These are phyloP conservation scores for Zootoca vivipara DNA, from an alignment of 2,113 vertebrate genomes.

Conservation along the genomic window DNA sequence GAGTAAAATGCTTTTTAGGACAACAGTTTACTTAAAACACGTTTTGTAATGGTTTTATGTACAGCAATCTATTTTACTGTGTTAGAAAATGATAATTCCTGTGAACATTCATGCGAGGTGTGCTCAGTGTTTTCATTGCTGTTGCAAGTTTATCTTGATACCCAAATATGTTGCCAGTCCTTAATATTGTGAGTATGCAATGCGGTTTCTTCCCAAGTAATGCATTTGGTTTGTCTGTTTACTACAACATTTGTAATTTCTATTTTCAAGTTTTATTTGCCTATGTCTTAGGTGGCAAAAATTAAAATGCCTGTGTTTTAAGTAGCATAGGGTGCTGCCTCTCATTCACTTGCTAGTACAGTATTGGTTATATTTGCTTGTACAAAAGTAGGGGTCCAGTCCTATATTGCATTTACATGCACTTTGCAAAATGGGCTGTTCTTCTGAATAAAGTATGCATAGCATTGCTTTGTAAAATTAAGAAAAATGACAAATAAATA, in stretches of 20 bases:
- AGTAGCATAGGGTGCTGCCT: not conserved
- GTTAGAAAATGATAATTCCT: too few species aligned
- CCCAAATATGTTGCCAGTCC: not conserved
- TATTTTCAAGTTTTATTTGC: not conserved
- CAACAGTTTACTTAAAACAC: not conserved
- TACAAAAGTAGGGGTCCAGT: not conserved
- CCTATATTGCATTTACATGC: not conserved
- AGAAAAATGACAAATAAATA: not conserved
- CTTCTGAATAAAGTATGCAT: not conserved
- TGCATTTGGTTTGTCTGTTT: not conserved
- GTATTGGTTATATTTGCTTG: not conserved
- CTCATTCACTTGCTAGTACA: not conserved
- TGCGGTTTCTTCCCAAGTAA: not conserved
- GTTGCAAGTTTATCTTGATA: not conserved
- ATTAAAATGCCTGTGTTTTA: not conserved
- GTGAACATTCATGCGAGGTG: not conserved
- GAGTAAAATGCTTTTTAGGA: not conserved
- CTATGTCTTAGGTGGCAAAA: not conserved
- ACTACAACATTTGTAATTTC: not conserved
- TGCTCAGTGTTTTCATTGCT: not conserved
- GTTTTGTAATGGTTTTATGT: not conserved
- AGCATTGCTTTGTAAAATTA: not conserved
- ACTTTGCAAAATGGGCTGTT: not conserved
- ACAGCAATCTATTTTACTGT: not conserved
- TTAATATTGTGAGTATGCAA: not conserved